Evolutionary conservation across 1,140 invertebrate species (phyloP).

Genomic region (Nephila pilipes): DNA sequence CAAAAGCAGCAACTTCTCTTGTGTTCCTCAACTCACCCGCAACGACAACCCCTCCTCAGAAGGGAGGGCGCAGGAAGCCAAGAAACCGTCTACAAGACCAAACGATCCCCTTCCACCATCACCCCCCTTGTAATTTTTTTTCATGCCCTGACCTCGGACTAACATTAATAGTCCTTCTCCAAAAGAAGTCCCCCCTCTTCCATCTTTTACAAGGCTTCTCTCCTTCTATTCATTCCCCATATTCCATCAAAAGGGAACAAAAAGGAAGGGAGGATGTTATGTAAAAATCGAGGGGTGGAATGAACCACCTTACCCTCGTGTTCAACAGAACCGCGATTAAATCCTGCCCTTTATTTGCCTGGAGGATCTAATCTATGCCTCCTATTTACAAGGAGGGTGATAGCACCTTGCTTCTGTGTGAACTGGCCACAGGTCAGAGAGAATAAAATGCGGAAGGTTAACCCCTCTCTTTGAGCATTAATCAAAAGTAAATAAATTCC

Average conservation of each 20-base stretch:
- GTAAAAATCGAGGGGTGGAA: neutral
- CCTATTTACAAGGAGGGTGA: neutral
- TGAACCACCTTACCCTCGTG: neutral
- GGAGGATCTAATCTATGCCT: slow-evolving; percentile 19
- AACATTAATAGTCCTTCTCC: slow-evolving; percentile 53
- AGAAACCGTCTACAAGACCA: slow-evolving; percentile 26
- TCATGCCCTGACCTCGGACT: slow-evolving; percentile 52
- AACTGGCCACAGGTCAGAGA: neutral
- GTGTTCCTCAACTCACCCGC: slow-evolving; percentile 33
- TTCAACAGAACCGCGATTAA: slow-evolving; percentile 39
- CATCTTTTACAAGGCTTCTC: neutral
- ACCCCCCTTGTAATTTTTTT: neutral
- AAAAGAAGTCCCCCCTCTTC: neutral
- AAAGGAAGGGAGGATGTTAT: neutral
- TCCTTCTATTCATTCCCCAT: slow-evolving; percentile 27
- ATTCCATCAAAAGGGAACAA: neutral
- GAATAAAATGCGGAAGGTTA: neutral
- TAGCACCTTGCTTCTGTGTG: slow-evolving; percentile 5
- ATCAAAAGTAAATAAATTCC: slow-evolving; percentile 57
- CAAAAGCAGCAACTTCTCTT: slow-evolving; percentile 30
- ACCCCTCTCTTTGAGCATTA: slow-evolving; percentile 29
- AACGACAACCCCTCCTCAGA: slow-evolving; percentile 13
- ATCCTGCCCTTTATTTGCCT: slow-evolving; percentile 40
- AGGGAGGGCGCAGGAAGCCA: slow-evolving; percentile 54
- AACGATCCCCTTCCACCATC: neutral